Conservation (phyloP, 1,140 invertebrate species). For the Polypedilum vanderplanki region DNA sequence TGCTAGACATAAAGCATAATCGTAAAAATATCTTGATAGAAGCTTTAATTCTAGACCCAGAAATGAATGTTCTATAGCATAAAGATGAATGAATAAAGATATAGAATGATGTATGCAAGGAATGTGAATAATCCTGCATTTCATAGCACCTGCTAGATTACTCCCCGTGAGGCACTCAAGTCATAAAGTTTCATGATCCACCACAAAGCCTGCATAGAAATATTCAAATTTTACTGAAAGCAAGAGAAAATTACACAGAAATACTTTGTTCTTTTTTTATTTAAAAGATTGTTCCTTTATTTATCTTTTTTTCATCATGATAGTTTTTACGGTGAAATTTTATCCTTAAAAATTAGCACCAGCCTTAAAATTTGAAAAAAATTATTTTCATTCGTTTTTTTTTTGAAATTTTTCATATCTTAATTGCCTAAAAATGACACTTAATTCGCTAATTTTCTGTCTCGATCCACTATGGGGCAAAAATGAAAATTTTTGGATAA, state of each 20-base stretch:
- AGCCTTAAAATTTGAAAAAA: slow-evolving; percentile 26
- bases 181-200: neutral
- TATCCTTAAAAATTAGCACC: slow-evolving; percentile 24
- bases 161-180: neutral
- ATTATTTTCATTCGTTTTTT: neutral
- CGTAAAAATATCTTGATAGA: slow-evolving; percentile 27
- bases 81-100: no score
- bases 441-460: neutral
- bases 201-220: neutral
- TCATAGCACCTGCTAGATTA: no score
- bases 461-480: no score
- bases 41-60: neutral
- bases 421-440: slow-evolving; percentile 15
- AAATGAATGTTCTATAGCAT: neutral
- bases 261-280: neutral
- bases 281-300: slow-evolving; percentile 7
- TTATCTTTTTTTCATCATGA: slow-evolving; percentile 24
- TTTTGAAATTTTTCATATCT: neutral
- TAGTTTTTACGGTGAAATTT: slow-evolving; percentile 16
- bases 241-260: neutral
- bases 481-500: no score
- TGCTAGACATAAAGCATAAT: slow-evolving; percentile 24
- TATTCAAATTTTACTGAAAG: neutral
- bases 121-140: no score
- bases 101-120: no score